Conservation (phyloP, 2,888 invertebrate species). For the Bellardia bayeri region DNA sequence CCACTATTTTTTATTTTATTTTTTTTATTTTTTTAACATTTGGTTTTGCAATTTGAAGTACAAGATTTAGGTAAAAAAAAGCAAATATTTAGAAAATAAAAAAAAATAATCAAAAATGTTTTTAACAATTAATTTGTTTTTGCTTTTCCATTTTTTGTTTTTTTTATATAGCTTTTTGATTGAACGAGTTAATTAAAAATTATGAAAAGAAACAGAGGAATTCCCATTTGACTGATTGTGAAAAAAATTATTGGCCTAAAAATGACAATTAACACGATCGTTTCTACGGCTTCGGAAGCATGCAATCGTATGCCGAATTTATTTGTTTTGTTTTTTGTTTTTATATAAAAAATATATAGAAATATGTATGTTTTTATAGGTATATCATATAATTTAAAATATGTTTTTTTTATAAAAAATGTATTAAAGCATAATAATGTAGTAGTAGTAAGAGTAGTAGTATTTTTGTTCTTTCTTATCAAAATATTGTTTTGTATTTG, state of each 20-base stretch:
- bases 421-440: conserved; percentile 24
- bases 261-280: conserved; percentile 78
- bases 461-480: neutral
- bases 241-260: conserved; percentile 30
- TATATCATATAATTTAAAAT: conserved; percentile 16
- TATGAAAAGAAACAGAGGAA: conserved; percentile 59
- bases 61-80: conserved; percentile 65
- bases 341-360: conserved; percentile 27
- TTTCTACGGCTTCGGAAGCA: conserved; percentile 82
- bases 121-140: conserved; percentile 68
- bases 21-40: conserved; percentile 17
- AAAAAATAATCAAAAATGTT: conserved; percentile 76
- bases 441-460: neutral
- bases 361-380: conserved; percentile 26
- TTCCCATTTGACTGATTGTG: conserved; percentile 68
- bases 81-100: conserved; percentile 62
- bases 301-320: conserved; percentile 74
- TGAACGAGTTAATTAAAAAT: conserved; percentile 28
- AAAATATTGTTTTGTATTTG: neutral
- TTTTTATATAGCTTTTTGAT: conserved; percentile 23
- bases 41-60: conserved; percentile 35
- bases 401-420: conserved; percentile 1
- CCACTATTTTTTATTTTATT: conserved; percentile 89
- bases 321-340: conserved; percentile 10
- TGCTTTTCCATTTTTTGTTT: conserved; percentile 68